Conservation (phyloP, 2,113 vertebrate species). For the Myiagra hebetior region DNA sequence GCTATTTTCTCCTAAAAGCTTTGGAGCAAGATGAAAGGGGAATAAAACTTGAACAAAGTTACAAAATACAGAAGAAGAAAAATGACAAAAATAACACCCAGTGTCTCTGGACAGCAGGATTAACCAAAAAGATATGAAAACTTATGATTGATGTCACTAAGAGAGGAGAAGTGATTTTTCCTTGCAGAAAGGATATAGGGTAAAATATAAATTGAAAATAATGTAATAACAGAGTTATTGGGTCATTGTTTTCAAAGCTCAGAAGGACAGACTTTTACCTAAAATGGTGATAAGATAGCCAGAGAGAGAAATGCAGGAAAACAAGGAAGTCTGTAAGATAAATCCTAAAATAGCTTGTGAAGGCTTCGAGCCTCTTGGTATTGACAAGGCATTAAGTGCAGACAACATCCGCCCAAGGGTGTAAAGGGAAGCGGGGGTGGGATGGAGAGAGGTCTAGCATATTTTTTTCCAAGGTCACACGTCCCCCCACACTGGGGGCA, state of each 20-base stretch:
- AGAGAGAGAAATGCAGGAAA: neutral
- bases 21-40: neutral
- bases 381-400: neutral
- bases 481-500: rapidly evolving
- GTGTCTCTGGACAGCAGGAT: neutral
- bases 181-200: neutral
- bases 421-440: neutral
- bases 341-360: constrained; percentile 18
- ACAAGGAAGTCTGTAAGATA: constrained; percentile 23
- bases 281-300: neutral
- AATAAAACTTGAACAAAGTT: neutral
- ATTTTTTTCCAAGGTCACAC: neutral
- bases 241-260: neutral
- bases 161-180: neutral
- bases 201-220: neutral
- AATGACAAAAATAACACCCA: neutral
- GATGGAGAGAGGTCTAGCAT: neutral
- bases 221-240: neutral
- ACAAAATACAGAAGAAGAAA: neutral
- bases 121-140: neutral
- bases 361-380: neutral
- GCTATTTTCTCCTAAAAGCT: neutral
- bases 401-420: neutral
- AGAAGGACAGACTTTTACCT: neutral
- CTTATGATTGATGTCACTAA: neutral